phyloP scores from a whole-genome alignment of 2,113 vertebrate genomes.

The Osmerus mordax region DNA sequence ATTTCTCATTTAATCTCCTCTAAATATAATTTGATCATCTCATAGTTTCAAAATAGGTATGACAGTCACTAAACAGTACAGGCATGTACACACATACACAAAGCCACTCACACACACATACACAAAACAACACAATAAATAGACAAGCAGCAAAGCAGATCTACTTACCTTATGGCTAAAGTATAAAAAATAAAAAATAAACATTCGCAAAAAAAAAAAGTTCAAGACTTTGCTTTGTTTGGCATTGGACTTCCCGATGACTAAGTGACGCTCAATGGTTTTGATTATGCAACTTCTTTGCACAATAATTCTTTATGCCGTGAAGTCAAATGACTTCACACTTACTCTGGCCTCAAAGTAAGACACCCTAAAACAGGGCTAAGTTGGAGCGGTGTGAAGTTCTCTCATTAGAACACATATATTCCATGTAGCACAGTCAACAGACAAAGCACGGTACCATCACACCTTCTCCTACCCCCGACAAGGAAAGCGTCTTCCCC shows the following conservation, averaged over 20 bases:
- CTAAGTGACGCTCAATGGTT: slow-evolving; percentile 28
- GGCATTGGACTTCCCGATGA: slow-evolving; percentile 4
- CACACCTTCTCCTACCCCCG: too few relatives aligned
- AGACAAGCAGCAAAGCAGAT: slow-evolving; percentile 17
- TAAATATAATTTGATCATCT: too few relatives aligned
- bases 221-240: slow-evolving; percentile 17
- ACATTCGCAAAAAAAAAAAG: neutral
- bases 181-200: slow-evolving; percentile 6
- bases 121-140: slow-evolving; percentile 1
- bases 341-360: slow-evolving; percentile 8
- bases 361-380: neutral
- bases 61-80: neutral
- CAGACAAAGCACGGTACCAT: too few relatives aligned
- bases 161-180: slow-evolving; percentile 23
- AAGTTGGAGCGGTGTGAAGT: slow-evolving; percentile 8
- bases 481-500: too few relatives aligned
- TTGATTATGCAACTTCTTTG: slow-evolving; percentile 33
- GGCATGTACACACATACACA: neutral
- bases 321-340: slow-evolving; percentile 21
- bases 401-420: slow-evolving; percentile 3
- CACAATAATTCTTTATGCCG: slow-evolving; percentile 16
- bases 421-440: too few relatives aligned
- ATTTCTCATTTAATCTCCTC: neutral
- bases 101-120: neutral
- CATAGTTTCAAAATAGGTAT: too few relatives aligned